These are phyloP conservation scores for Amia ocellicauda DNA, from an alignment of 2,113 vertebrate species.

Conservation along the genomic window DNA sequence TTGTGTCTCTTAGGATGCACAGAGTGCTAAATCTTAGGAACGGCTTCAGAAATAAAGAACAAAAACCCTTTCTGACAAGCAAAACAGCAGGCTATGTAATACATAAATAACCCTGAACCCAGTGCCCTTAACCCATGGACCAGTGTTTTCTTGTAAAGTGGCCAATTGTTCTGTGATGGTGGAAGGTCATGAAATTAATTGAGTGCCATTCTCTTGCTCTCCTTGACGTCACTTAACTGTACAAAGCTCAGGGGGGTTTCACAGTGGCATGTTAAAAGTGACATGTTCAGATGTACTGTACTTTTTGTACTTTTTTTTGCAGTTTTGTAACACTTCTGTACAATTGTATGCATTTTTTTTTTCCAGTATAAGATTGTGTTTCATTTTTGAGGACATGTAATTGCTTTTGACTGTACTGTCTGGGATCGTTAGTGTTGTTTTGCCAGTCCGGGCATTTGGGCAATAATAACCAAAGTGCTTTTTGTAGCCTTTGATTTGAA, in stretches of 20 bases:
- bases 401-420: too few relatives aligned
- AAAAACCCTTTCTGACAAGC: constrained; percentile 5
- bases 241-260: background rate
- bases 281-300: too few relatives aligned
- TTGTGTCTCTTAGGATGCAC: constrained; percentile 51
- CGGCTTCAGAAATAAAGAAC: constrained; percentile 40
- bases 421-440: too few relatives aligned
- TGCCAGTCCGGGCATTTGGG: too few relatives aligned
- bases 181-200: background rate
- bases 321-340: too few relatives aligned
- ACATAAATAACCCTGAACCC: background rate
- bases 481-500: too few relatives aligned
- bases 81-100: background rate
- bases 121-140: background rate
- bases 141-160: background rate
- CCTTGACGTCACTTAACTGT: background rate
- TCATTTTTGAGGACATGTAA: too few relatives aligned
- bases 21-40: constrained; percentile 58
- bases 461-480: too few relatives aligned
- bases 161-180: background rate
- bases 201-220: background rate
- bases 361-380: too few relatives aligned
- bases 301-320: too few relatives aligned
- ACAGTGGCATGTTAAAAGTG: too few relatives aligned
- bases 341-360: too few relatives aligned